Percentiles rank a stretch among this genome's conserved stretches.
Conservation (phyloP, 2,113 vertebrate genomes). For the Gnathonemus echidnorhynchus region DNA sequence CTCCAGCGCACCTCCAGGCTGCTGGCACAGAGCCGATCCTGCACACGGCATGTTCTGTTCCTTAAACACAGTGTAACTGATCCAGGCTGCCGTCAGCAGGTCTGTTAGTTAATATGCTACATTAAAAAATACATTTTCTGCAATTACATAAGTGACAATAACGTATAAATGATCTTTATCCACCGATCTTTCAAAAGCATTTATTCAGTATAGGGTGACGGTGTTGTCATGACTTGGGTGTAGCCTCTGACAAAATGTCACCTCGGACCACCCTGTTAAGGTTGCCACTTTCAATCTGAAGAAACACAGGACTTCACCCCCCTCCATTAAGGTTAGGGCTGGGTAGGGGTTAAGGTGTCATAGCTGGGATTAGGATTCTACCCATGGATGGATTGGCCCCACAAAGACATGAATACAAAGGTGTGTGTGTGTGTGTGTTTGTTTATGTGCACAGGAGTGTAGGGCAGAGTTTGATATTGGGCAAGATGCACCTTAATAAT, state of each 20-base stretch:
- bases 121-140: neutral
- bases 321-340: neutral
- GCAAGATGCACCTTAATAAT: neutral
- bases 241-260: neutral
- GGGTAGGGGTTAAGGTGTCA: neutral
- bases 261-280: neutral
- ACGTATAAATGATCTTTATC: neutral
- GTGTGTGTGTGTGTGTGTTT: neutral
- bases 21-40: neutral
- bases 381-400: neutral
- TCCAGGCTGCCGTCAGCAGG: neutral
- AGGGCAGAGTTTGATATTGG: neutral
- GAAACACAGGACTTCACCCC: neutral
- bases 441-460: neutral
- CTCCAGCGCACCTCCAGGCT: neutral
- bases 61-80: neutral
- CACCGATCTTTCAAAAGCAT: neutral
- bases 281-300: neutral
- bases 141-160: neutral
- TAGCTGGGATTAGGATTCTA: neutral
- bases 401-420: neutral
- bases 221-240: neutral
- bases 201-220: neutral
- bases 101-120: neutral
- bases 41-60: neutral